These are phyloP conservation scores for Martes flavigula DNA, from an alignment of 2,797 vertebrate genomes.

Conservation along the genomic window DNA sequence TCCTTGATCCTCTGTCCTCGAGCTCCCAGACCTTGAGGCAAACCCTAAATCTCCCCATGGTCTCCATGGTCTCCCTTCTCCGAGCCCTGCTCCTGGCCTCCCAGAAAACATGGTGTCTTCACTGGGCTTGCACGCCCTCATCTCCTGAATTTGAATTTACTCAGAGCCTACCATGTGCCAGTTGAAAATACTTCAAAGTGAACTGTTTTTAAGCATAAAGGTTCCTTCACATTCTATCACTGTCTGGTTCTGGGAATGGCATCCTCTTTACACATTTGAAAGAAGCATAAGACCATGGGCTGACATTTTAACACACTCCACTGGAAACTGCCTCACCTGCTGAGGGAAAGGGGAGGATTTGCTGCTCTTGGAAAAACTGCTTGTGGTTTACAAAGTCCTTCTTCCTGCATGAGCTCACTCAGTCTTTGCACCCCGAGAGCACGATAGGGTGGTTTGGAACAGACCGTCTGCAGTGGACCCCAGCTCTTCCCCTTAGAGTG, in stretches of 20 bases:
- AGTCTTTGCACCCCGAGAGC: neutral
- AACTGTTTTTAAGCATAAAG: neutral
- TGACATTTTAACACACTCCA: neutral
- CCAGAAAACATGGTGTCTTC: neutral
- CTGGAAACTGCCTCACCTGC: too few species aligned
- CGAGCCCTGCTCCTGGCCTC: neutral
- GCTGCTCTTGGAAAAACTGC: neutral
- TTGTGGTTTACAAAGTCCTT: neutral
- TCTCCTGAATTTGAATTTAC: neutral
- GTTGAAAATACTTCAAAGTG: neutral
- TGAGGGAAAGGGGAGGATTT: neutral
- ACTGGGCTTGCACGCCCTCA: neutral
- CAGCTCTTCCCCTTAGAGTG: neutral
- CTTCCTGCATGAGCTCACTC: neutral
- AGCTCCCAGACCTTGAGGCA: neutral
- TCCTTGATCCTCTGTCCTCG: neutral
- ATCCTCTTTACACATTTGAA: neutral
- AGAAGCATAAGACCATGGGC: neutral
- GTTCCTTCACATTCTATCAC: neutral
- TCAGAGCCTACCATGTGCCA: neutral
- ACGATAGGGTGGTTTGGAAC: neutral
- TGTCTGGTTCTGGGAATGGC: neutral
- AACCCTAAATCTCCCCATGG: neutral
- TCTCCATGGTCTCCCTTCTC: neutral
- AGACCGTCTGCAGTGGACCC: neutral